phyloP scores from a whole-genome alignment of 2,113 vertebrate species.

The Caloenas nicobarica region DNA sequence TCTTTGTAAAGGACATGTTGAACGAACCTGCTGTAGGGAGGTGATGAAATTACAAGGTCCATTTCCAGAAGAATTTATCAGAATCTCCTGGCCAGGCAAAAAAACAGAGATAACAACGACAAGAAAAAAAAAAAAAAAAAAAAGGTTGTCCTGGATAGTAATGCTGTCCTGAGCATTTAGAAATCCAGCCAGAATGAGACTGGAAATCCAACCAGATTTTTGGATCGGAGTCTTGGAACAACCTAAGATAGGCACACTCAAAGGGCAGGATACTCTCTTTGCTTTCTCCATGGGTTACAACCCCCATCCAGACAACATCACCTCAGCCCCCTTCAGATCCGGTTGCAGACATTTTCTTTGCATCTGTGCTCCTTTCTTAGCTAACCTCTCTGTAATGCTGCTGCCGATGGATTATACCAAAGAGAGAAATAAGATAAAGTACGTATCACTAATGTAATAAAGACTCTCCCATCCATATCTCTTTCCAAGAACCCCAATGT shows the following conservation, averaged over 20 bases:
- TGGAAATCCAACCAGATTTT: not conserved
- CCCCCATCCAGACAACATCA: not conserved
- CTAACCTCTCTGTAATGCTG: not conserved
- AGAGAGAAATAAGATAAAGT: not conserved
- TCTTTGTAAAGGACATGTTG: not conserved
- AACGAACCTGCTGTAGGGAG: not conserved
- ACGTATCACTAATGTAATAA: not conserved
- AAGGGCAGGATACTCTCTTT: not conserved
- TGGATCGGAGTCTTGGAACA: not conserved
- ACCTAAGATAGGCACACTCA: not conserved
- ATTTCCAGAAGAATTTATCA: not conserved
- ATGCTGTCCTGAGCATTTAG: not conserved
- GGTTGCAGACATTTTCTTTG: not conserved
- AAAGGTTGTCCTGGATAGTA: not conserved
- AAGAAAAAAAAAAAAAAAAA: not conserved
- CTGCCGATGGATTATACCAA: not conserved
- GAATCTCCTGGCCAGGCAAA: not conserved
- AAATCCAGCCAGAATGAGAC: not conserved
- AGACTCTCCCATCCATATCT: not conserved
- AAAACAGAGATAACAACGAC: not conserved
- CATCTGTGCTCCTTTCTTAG: not conserved
- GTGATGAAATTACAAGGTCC: not conserved
- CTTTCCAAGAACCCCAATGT: not conserved
- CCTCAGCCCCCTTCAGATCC: not conserved
- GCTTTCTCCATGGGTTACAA: not conserved